Evolutionary conservation across 2,888 invertebrate species (phyloP), one percentile per base, ranked within the genome.

Genomic region (Chouioia cunea): DNA sequence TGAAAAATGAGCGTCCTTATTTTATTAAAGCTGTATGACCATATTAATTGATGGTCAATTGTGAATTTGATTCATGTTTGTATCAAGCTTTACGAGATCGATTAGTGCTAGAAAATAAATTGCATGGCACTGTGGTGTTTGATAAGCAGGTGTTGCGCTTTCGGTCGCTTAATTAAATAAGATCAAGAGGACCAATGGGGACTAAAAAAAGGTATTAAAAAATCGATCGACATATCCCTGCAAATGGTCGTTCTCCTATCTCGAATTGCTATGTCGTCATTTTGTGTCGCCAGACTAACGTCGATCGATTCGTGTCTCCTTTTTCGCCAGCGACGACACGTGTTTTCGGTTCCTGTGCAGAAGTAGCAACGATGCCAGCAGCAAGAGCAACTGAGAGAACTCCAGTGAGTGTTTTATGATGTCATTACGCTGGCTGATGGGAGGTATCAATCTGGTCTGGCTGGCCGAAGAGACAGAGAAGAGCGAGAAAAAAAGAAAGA

Each of bases 341-440:
- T 67, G 67, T 54, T 67, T 67, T 60, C 46, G 44, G 27, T 47
- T 18, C 10, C 20, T 6, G 18, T 23, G 54, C n/a, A 18, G 43
- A 56, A 36, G 36, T 10, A 36, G 36, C 36, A 3, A 36, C 10
- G 36, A 23, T 36, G 27, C 18, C 2, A 10, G n/a, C 22, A 36
- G 36, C 36, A 10, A 36, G 10, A 10, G 36, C 46, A 47, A 23
- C n/a, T 12, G 22, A 47, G 10, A 47, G 58, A 53, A 54, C 15
- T 27, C 56, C 15, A 12, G 6, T 18, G 15, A 20, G 27, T 65
- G 62, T 65, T 70, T 70, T 69, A 69, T 69, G 65, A 58, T 52
- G 64, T 57, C 53, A 64, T 70, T 64, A 64, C 58, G 46, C 8
- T 10, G 46, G 18, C 23, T n/a, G 70, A 70, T 64, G 53, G 57